These are phyloP conservation scores for Sitobion miscanthi DNA, from an alignment of 1,140 invertebrate genomes.

Conservation along the genomic window DNA sequence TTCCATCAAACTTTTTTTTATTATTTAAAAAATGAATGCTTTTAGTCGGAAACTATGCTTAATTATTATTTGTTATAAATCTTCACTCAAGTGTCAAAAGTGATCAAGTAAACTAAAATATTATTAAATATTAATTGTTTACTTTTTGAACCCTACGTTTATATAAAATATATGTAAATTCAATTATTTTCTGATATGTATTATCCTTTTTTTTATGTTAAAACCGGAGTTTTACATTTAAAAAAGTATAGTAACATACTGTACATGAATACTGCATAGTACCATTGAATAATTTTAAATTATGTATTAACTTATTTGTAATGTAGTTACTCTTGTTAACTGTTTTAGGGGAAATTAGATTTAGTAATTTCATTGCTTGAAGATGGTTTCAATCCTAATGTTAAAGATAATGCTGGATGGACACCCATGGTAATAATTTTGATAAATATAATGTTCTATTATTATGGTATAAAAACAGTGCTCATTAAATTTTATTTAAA, in stretches of 20 bases:
- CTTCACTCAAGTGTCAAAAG: background rate
- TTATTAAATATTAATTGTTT: background rate
- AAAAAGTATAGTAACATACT: background rate
- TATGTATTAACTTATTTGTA: background rate
- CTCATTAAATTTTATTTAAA: slow-evolving; percentile 58
- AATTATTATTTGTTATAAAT: background rate
- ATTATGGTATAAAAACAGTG: too few relatives aligned
- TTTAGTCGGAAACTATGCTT: background rate
- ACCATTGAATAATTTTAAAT: background rate
- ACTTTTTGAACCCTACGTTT: background rate
- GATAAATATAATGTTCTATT: background rate
- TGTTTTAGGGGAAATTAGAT: slow-evolving; percentile 32
- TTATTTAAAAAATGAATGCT: background rate
- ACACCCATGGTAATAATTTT: slow-evolving; percentile 70
- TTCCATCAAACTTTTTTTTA: background rate
- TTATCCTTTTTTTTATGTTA: background rate
- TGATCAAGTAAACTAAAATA: background rate
- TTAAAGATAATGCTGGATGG: slow-evolving; percentile 78
- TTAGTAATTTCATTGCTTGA: slow-evolving; percentile 66
- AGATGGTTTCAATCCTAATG: slow-evolving; percentile 73
- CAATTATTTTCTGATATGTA: background rate
- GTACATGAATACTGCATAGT: background rate
- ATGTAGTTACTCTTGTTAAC: background rate
- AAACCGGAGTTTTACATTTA: background rate
- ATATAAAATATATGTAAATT: background rate